These are phyloP conservation scores for Philypnodon macrostomus DNA, from an alignment of 2,797 vertebrate species.

Conservation along the genomic window DNA sequence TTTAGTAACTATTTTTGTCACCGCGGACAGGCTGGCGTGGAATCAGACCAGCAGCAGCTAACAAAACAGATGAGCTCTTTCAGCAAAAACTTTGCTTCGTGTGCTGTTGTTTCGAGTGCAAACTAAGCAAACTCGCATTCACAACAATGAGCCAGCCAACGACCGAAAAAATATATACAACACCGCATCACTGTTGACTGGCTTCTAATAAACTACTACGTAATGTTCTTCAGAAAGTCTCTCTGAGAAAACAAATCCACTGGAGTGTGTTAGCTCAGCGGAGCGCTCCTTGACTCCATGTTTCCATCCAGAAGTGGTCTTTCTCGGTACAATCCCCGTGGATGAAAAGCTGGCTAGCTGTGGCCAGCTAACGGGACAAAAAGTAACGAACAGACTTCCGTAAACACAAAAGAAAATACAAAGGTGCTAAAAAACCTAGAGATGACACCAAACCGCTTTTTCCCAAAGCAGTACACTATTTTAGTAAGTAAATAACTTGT, in stretches of 20 bases:
- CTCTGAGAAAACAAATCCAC: slow-evolving; percentile 35
- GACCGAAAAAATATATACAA: slow-evolving; percentile 38
- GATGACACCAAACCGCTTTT: slow-evolving; percentile 11
- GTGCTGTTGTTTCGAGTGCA: slow-evolving; percentile 62
- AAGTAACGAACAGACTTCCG: slow-evolving; percentile 38
- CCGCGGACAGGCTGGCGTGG: slow-evolving; percentile 26
- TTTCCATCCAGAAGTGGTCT: slow-evolving; percentile 71
- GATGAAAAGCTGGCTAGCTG: slow-evolving; percentile 61
- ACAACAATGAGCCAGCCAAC: slow-evolving; percentile 54
- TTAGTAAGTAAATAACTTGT: slow-evolving; percentile 35
- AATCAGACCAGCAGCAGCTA: slow-evolving; percentile 58
- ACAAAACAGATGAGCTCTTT: slow-evolving; percentile 72
- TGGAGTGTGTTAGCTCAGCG: slow-evolving; percentile 55
- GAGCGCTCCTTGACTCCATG: slow-evolving; percentile 74
- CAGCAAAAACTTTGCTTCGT: slow-evolving; percentile 69
- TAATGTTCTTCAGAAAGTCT: slow-evolving; percentile 42
- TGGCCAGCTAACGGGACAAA: slow-evolving; percentile 64
- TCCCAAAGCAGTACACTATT: slow-evolving; percentile 25
- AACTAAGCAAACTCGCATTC: slow-evolving; percentile 68
- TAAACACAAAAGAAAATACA: slow-evolving; percentile 27
- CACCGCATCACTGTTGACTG: slow-evolving; percentile 33
- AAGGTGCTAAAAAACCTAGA: slow-evolving; percentile 22
- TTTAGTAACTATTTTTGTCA: slow-evolving; percentile 22
- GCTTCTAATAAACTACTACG: slow-evolving; percentile 22
- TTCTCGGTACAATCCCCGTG: slow-evolving; percentile 71